These are phyloP conservation scores for Phthorimaea operculella DNA, from an alignment of 1,140 invertebrate genomes.

Conservation along the genomic window DNA sequence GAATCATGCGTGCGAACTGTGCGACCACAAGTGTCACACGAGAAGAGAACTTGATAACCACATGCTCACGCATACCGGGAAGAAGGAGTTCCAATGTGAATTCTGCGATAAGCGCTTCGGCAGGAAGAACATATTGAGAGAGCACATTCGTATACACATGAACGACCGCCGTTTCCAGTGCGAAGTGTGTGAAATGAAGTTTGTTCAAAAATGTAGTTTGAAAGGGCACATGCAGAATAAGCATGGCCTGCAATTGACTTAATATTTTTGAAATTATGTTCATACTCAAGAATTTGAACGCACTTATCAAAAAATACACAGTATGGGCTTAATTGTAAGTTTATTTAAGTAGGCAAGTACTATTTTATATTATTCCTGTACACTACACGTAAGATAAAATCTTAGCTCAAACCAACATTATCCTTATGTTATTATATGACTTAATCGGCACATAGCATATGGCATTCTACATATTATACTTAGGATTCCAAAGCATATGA, in stretches of 20 bases:
- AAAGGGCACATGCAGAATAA: slow-evolving; percentile 28
- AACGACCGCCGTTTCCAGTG: slow-evolving; percentile 59
- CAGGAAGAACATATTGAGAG: slow-evolving; percentile 60
- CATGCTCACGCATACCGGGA: slow-evolving; percentile 70
- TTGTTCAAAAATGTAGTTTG: slow-evolving; percentile 29
- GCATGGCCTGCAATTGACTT: slow-evolving; percentile 14
- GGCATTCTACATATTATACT: too few species aligned
- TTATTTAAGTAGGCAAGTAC: too few species aligned
- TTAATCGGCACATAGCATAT: too few species aligned
- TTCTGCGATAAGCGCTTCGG: slow-evolving; percentile 73
- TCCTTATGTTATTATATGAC: too few species aligned
- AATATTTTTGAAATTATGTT: too few species aligned
- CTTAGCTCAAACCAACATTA: too few species aligned
- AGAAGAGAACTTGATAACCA: slow-evolving; percentile 41
- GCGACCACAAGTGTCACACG: slow-evolving; percentile 22
- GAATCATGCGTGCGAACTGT: slow-evolving; percentile 12
- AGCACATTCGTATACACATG: slow-evolving; percentile 63
- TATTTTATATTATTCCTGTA: too few species aligned
- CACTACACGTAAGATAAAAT: too few species aligned
- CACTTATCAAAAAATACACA: too few species aligned
- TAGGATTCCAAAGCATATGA: too few species aligned
- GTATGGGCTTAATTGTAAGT: too few species aligned
- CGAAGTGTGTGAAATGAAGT: slow-evolving; percentile 48
- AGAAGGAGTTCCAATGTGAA: slow-evolving; percentile 75
- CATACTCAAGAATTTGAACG: too few species aligned